These are phyloP conservation scores for Mesaphorura yosii DNA, from an alignment of 1,140 invertebrate genomes.

Conservation along the genomic window DNA sequence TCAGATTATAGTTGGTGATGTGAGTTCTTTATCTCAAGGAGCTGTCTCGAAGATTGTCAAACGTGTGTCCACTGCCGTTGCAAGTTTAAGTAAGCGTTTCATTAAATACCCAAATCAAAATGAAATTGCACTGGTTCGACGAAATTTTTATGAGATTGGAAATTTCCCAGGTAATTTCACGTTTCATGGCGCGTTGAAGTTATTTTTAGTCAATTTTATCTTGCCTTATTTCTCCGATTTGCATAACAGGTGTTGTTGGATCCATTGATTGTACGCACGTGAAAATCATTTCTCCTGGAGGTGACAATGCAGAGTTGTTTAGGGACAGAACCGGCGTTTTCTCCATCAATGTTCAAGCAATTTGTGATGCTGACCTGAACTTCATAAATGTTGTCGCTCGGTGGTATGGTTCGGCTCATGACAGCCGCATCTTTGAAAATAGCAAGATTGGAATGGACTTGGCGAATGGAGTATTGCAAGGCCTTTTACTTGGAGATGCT, in stretches of 20 bases:
- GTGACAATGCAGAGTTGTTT: constrained; percentile 32
- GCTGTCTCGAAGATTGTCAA: constrained; percentile 8
- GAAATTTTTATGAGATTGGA: constrained; percentile 9
- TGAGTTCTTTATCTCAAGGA: background rate
- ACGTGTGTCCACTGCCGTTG: constrained; percentile 2
- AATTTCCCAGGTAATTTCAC: constrained; percentile 13
- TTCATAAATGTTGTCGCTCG: constrained; percentile 29
- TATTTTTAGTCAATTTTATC: background rate
- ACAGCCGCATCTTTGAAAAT: constrained; percentile 14
- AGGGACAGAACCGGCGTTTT: constrained; percentile 28
- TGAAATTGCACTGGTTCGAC: background rate
- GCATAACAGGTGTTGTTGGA: constrained; percentile 18
- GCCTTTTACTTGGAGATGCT: constrained; percentile 16
- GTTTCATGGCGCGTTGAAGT: background rate
- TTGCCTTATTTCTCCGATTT: background rate
- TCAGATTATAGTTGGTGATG: constrained; percentile 1
- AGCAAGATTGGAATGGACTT: background rate
- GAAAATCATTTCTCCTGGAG: constrained; percentile 30
- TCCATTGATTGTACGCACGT: constrained; percentile 32
- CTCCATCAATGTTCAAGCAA: constrained; percentile 31
- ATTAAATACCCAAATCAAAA: constrained; percentile 2
- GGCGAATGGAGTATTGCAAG: background rate
- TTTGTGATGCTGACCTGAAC: constrained; percentile 23
- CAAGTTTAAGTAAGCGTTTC: background rate
- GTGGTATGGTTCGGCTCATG: constrained; percentile 32